A percentile compares a stretch with the other conserved stretches of the same genome.
Conservation (phyloP, 1,140 invertebrate species). For the Armadillidium nasatum region DNA sequence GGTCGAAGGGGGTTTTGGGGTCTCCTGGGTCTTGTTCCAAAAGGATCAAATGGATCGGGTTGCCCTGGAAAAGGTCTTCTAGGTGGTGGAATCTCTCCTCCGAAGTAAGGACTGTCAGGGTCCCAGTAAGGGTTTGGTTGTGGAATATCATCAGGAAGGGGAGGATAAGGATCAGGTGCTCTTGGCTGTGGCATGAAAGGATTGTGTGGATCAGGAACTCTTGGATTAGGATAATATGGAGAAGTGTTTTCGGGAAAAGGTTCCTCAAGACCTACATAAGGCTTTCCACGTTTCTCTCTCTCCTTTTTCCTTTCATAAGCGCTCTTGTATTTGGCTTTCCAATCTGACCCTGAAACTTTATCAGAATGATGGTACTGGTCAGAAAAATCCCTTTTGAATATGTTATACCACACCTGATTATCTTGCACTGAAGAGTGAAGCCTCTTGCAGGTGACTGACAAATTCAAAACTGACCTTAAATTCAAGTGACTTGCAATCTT, state of each 20-base stretch:
- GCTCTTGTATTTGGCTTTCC: constrained; percentile 32
- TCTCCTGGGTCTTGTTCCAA: constrained; percentile 7
- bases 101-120: constrained; percentile 41
- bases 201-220: constrained; percentile 9
- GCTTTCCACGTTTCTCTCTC: constrained; percentile 10
- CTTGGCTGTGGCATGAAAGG: constrained; percentile 30
- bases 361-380: constrained; percentile 20
- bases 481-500: constrained; percentile 22
- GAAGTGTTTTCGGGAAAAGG: constrained; percentile 12
- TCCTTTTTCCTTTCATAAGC: constrained; percentile 26
- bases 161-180: constrained; percentile 30
- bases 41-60: constrained; percentile 25
- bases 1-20: not conserved
- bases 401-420: constrained; percentile 35
- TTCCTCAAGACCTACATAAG: constrained; percentile 4
- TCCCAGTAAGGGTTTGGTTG: constrained; percentile 41
- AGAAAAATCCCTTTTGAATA: constrained; percentile 36
- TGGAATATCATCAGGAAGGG: constrained; percentile 13
- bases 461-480: constrained; percentile 20
- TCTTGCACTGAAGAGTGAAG: constrained; percentile 29
- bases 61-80: constrained; percentile 26
- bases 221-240: constrained; percentile 28
- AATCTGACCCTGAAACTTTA: not conserved
- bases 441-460: constrained; percentile 31
- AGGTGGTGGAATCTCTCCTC: constrained; percentile 33